Conservation (phyloP, 2,113 vertebrate species). For the Grallaria varia region DNA sequence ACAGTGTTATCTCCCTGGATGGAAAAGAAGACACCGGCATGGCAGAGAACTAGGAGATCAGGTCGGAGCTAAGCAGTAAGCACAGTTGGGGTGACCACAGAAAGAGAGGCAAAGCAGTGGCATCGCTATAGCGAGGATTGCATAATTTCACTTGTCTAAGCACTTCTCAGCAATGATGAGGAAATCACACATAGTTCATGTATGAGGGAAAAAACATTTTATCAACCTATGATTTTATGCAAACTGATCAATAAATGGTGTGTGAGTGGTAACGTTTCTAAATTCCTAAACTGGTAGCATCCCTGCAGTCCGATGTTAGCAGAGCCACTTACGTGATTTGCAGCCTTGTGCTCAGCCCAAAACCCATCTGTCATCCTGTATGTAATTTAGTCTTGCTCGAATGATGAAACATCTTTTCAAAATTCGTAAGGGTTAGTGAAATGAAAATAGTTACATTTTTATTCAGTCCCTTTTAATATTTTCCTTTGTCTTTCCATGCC, state of each 20-base stretch:
- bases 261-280: not conserved
- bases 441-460: constrained; percentile 5
- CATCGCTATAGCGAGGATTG: not conserved
- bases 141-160: not conserved
- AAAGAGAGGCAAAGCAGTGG: not conserved
- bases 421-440: not conserved
- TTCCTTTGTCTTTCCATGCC: not conserved
- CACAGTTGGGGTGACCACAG: not conserved
- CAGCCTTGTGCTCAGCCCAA: not conserved
- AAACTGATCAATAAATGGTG: not conserved
- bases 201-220: not conserved
- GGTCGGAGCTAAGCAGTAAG: not conserved
- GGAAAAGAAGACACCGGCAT: not conserved
- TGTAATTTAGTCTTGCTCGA: constrained; percentile 10
- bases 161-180: not conserved
- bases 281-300: not conserved
- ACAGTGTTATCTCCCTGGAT: accelerated
- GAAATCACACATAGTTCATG: not conserved
- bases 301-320: not conserved
- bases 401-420: constrained; percentile 49
- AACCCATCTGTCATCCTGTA: constrained; percentile 26
- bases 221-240: not conserved
- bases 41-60: not conserved
- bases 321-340: not conserved
- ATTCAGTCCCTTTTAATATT: not conserved